Evolutionary conservation across 1,140 invertebrate species (phyloP), one percentile per base, ranked within the genome.

Genomic region (Nebria ingens): DNA sequence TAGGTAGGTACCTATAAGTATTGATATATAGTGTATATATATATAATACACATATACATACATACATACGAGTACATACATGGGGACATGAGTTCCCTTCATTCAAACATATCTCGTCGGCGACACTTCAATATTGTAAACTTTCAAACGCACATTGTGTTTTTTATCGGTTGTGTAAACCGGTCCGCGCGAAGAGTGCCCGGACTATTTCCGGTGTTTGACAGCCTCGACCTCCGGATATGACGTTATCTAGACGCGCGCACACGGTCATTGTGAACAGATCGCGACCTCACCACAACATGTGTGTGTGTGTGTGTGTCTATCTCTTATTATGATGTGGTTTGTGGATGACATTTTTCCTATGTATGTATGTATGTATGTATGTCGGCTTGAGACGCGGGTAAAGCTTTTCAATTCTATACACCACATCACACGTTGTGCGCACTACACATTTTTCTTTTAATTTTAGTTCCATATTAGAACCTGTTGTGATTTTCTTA

Each of bases 191-290:
- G n/a, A n/a, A 58, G 58, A 65, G 61, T 45, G 4, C 56, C 63
- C 62, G 61, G 64, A 65, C 64, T 68, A 68, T 68, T 67, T 68
- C 66, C 66, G 65, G 61, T 60, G 22, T 68, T 66, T 68, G 65
- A 67, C 65, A 65, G 63, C 61, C 9, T 64, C 65, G 64, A 66
- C 65, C 66, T 64, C 65, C 64, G 66, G 66, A 66, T 67, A 61
- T 66, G 65, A 68, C 65, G 65, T 68, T 68, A 68, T 68, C 66
- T 64, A 57, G 62, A 61, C 59, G 56, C 51, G n/a, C n/a, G n/a
- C n/a, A n/a, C n/a, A n/a, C n/a, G 57, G 56, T 59, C 60, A 59
- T 62, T 61, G 58, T 60, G 52, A n/a, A 53, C 57, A 45, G 53
- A 23, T 58, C 55, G 56, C 53, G 57, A 60, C 61, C 61, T 62